These are phyloP conservation scores for Drosophila tani DNA, from an alignment of 1,140 invertebrate genomes.

Conservation along the genomic window DNA sequence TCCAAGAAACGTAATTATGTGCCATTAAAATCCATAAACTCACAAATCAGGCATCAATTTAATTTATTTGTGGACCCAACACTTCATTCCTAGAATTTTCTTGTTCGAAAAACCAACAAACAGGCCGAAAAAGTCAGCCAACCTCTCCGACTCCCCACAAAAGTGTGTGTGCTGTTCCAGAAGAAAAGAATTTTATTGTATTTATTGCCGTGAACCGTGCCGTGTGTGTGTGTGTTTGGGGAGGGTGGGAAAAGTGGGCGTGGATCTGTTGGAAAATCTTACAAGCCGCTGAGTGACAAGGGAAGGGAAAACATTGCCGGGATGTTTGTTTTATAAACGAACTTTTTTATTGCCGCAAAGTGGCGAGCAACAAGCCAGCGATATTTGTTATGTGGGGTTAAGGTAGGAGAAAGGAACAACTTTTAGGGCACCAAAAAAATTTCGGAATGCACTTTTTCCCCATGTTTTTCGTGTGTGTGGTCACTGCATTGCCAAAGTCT, in stretches of 20 bases:
- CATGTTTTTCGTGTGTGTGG: not conserved
- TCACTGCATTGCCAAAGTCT: not conserved
- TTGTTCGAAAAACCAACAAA: constrained; percentile 12
- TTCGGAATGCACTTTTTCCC: constrained; percentile 7
- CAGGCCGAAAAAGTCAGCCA: constrained; percentile 8
- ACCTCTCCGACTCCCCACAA: not conserved
- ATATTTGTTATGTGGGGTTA: not conserved
- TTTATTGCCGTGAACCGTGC: constrained; percentile 34
- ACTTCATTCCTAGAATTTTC: constrained; percentile 31
- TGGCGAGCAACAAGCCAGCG: constrained; percentile 60
- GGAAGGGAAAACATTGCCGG: constrained; percentile 45
- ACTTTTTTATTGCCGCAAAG: constrained; percentile 75
- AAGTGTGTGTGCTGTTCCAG: not conserved
- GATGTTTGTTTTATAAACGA: constrained; percentile 77
- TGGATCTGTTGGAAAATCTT: constrained; percentile 40
- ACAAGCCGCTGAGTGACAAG: constrained; percentile 74
- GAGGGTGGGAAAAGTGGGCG: constrained; percentile 18
- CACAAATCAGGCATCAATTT: constrained; percentile 31
- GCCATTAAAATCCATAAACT: constrained; percentile 31
- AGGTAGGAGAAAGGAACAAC: not conserved
- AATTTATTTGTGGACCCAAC: constrained; percentile 21
- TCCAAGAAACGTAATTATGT: constrained; percentile 12
- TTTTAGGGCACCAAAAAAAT: not conserved
- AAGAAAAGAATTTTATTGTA: constrained; percentile 35
- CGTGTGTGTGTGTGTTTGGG: not conserved